phyloP scores from a whole-genome alignment of 2,113 vertebrate species.

The Anas platyrhynchos region DNA sequence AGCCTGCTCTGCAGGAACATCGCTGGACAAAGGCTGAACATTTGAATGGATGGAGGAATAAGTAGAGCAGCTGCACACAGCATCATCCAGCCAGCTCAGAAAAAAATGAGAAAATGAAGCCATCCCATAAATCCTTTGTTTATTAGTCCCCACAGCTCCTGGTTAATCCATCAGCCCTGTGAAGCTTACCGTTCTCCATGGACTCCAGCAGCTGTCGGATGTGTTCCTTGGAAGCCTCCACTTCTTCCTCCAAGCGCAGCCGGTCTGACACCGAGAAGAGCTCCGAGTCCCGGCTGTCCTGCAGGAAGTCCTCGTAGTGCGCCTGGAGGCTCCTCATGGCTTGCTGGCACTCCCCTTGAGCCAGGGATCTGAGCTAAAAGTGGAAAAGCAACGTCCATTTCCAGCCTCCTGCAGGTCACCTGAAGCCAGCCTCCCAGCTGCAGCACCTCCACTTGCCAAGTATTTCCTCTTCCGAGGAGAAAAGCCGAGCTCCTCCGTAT shows the following conservation, averaged over 20 bases:
- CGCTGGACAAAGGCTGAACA: neutral
- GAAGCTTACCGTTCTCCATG: slow-evolving; percentile 89
- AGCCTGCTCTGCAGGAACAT: neutral
- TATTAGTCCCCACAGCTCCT: neutral
- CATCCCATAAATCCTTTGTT: slow-evolving; percentile 4
- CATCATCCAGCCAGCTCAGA: neutral
- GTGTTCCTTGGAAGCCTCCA: slow-evolving; percentile 85
- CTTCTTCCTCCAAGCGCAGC: slow-evolving; percentile 87
- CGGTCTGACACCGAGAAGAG: slow-evolving; percentile 87
- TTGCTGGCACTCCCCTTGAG: slow-evolving; percentile 85
- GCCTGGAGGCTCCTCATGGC: slow-evolving; percentile 85
- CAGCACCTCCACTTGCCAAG: accelerated
- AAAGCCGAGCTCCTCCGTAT: accelerated
- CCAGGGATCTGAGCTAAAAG: slow-evolving; percentile 83
- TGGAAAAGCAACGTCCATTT: neutral
- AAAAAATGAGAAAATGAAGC: neutral
- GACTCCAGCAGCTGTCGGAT: slow-evolving; percentile 87
- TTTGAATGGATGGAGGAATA: neutral
- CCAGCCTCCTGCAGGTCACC: neutral
- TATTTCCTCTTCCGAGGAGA: neutral
- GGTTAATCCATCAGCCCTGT: neutral
- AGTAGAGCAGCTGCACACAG: slow-evolving; percentile 11
- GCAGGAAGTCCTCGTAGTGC: slow-evolving; percentile 90
- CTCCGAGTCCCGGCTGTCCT: slow-evolving; percentile 89
- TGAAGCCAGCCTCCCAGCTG: neutral